Evolutionary conservation across 2,113 vertebrate species (phyloP).

Genomic region (Perca schrenkii): DNA sequence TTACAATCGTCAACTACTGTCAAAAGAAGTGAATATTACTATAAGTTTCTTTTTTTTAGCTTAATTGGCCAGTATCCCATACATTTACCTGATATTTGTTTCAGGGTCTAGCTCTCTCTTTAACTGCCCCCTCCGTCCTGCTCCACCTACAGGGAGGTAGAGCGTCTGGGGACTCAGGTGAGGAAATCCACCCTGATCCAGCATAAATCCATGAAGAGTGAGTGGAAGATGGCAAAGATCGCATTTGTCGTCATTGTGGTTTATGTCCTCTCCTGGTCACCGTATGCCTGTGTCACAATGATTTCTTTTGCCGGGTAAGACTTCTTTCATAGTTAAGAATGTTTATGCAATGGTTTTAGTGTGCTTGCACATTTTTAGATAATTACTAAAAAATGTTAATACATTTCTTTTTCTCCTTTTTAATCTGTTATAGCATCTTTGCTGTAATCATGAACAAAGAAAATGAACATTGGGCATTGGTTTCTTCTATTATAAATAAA

Average conservation of each 20-base stretch:
- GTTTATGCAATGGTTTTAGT: neutral
- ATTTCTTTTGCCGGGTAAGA: slow-evolving; percentile 93
- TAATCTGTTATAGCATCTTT: neutral
- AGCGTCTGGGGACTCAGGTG: slow-evolving; percentile 82
- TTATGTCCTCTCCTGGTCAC: slow-evolving; percentile 94
- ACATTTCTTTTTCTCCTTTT: too few relatives aligned
- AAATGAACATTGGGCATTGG: neutral
- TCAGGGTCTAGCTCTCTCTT: neutral
- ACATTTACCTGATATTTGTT: neutral
- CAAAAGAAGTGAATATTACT: too few relatives aligned
- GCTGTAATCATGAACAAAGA: neutral
- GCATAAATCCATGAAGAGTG: slow-evolving; percentile 87
- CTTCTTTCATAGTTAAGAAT: neutral
- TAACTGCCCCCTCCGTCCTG: neutral
- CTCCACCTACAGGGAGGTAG: slow-evolving; percentile 84
- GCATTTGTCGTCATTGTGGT: slow-evolving; percentile 91
- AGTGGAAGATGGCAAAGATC: slow-evolving; percentile 96
- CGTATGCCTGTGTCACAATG: slow-evolving; percentile 91
- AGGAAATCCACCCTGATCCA: slow-evolving; percentile 81
- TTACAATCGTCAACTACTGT: too few relatives aligned
- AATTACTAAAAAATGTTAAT: too few relatives aligned
- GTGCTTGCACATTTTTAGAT: neutral
- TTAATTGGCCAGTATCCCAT: neutral
- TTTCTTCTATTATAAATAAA: neutral
- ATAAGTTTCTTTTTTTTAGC: too few relatives aligned